These are phyloP conservation scores for Trichacis sp. DNA, from an alignment of 2,888 invertebrate genomes.

Conservation along the genomic window DNA sequence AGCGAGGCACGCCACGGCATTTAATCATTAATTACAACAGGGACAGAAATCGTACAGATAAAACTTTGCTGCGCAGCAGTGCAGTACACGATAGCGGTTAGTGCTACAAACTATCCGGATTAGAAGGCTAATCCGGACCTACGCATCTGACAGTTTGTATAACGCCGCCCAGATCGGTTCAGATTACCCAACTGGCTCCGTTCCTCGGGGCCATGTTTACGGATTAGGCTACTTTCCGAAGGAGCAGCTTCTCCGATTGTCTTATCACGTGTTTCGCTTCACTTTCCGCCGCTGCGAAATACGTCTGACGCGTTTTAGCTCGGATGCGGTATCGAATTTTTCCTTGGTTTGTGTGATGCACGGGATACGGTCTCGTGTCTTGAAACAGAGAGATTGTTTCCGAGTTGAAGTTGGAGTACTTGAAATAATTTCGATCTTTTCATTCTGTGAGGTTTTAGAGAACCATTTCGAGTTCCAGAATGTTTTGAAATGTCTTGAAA, in stretches of 20 bases:
- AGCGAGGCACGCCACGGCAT: slow-evolving; percentile 18
- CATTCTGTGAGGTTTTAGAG: too few relatives aligned
- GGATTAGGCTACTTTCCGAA: slow-evolving; percentile 9
- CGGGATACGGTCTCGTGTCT: too few relatives aligned
- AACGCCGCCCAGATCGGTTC: slow-evolving; percentile 16
- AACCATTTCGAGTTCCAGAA: too few relatives aligned
- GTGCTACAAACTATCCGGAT: slow-evolving; percentile 30
- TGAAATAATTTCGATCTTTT: too few relatives aligned
- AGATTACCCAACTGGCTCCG: slow-evolving; percentile 17
- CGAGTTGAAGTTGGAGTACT: too few relatives aligned
- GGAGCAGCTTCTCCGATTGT: slow-evolving; percentile 1
- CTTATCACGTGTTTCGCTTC: background rate
- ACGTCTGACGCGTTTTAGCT: too few relatives aligned
- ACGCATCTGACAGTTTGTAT: slow-evolving; percentile 28
- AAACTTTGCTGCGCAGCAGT: slow-evolving; percentile 30
- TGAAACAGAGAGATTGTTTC: too few relatives aligned
- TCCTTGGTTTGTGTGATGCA: too few relatives aligned
- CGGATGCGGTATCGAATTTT: too few relatives aligned
- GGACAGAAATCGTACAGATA: slow-evolving; percentile 28
- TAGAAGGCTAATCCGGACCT: slow-evolving; percentile 18
- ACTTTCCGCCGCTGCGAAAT: background rate
- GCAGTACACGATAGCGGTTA: slow-evolving; percentile 24
- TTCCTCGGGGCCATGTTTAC: slow-evolving; percentile 10
- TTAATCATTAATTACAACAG: slow-evolving; percentile 30
- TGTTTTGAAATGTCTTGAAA: too few relatives aligned